Conservation (phyloP, 1,140 invertebrate genomes). For the Harlomillsia oculata region DNA sequence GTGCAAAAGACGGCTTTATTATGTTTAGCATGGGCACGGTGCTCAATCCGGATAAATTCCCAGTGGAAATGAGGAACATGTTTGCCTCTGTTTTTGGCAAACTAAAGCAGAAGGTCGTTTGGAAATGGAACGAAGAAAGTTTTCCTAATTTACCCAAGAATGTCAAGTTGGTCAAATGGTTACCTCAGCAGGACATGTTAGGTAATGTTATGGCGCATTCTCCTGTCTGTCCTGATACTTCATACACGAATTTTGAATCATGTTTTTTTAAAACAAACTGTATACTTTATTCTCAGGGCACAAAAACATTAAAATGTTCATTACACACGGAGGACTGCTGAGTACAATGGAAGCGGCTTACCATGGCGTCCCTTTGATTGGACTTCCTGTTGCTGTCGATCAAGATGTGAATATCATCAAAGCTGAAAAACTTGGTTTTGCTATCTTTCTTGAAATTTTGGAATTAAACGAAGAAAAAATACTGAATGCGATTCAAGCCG, state of each 20-base stretch:
- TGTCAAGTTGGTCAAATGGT: constrained; percentile 60
- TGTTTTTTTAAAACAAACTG: too few relatives aligned
- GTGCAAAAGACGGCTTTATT: constrained; percentile 8
- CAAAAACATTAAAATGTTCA: constrained; percentile 47
- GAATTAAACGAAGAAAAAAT: constrained; percentile 30
- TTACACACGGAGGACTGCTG: constrained; percentile 26
- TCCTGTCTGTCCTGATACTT: too few relatives aligned
- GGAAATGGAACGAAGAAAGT: constrained; percentile 39
- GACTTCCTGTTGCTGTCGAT: constrained; percentile 54
- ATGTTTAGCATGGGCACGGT: constrained; percentile 8
- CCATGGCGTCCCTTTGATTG: constrained; percentile 46
- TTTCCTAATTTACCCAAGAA: constrained; percentile 50
- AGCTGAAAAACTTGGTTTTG: constrained; percentile 6
- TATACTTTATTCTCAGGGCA: constrained; percentile 55
- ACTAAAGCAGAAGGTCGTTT: constrained; percentile 38
- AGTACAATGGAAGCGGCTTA: constrained; percentile 44
- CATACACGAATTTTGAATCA: too few relatives aligned
- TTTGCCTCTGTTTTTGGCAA: constrained; percentile 38
- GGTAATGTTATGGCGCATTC: too few relatives aligned
- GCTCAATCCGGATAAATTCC: constrained; percentile 38
- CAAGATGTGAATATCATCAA: constrained; percentile 41
- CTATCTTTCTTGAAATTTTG: constrained; percentile 7
- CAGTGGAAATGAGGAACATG: constrained; percentile 36
- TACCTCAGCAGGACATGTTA: constrained; percentile 62
- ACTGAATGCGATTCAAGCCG: constrained; percentile 1